phyloP scores from a whole-genome alignment of 1,140 invertebrate species.

The Drosophila parabipectinata region DNA sequence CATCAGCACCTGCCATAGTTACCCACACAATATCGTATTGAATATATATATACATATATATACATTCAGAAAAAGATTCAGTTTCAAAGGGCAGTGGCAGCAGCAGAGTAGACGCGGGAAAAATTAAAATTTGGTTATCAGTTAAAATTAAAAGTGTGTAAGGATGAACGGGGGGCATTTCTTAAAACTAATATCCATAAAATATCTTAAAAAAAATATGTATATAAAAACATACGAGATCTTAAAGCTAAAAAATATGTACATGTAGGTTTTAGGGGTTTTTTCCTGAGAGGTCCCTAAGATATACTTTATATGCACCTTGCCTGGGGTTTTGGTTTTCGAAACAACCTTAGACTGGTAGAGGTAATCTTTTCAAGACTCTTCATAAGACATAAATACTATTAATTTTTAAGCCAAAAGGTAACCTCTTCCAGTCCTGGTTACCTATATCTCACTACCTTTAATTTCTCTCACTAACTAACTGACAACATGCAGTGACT shows the following conservation, averaged over 20 bases:
- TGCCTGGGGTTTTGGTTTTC: neutral
- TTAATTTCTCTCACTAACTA: neutral
- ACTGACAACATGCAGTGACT: neutral
- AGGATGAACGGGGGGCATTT: slow-evolving; percentile 2
- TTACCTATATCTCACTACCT: neutral
- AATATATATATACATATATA: neutral
- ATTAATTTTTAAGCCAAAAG: no score
- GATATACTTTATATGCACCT: slow-evolving; percentile 1
- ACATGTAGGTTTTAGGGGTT: neutral
- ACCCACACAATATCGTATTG: neutral
- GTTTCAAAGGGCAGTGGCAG: slow-evolving; percentile 19
- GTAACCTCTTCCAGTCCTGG: neutral
- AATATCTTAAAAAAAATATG: slow-evolving; percentile 1
- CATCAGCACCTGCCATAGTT: slow-evolving; percentile 33
- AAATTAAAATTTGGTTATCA: slow-evolving; percentile 50
- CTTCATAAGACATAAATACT: no score
- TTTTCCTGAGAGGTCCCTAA: neutral
- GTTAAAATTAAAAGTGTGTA: slow-evolving; percentile 12
- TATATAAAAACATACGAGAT: neutral
- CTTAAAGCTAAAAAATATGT: neutral
- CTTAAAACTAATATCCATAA: neutral
- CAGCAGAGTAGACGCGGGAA: slow-evolving; percentile 31
- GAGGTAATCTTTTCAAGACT: neutral
- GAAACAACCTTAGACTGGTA: neutral
- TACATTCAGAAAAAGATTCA: neutral